These are phyloP conservation scores for Sardina pilchardus DNA, from an alignment of 2,113 vertebrate genomes.

Conservation along the genomic window DNA sequence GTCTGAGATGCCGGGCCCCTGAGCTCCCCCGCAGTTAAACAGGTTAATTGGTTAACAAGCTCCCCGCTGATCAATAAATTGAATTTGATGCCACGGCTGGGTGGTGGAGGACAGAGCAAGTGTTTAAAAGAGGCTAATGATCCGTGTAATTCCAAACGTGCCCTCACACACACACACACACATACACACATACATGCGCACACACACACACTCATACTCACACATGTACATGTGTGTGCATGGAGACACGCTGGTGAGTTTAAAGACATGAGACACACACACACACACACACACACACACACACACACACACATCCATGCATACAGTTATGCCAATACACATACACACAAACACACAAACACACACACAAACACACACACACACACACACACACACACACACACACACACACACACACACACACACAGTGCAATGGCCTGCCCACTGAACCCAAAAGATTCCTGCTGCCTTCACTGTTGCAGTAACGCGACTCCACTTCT, in stretches of 20 bases:
- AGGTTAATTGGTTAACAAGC: conserved; percentile 37
- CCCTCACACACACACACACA: conserved; percentile 29
- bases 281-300: conserved; percentile 22
- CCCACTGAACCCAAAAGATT: background rate
- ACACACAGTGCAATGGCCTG: background rate
- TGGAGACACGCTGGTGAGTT: background rate
- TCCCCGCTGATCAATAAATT: conserved; percentile 34
- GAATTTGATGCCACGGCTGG: conserved; percentile 23
- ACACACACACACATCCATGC: conserved; percentile 9
- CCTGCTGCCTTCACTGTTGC: background rate
- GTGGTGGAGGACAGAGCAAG: conserved; percentile 10
- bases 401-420: conserved; percentile 4
- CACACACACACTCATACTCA: background rate
- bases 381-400: conserved; percentile 13
- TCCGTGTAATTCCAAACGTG: background rate
- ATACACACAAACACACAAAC: too few relatives aligned
- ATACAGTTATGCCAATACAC: background rate
- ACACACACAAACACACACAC: background rate
- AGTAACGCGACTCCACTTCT: background rate
- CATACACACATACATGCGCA: background rate
- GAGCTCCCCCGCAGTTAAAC: background rate
- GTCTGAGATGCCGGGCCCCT: background rate
- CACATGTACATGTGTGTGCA: background rate
- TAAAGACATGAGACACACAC: conserved; percentile 11
- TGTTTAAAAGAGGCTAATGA: conserved; percentile 32